Conservation (phyloP, 2,797 vertebrate species). For the Clarias pachynema region DNA sequence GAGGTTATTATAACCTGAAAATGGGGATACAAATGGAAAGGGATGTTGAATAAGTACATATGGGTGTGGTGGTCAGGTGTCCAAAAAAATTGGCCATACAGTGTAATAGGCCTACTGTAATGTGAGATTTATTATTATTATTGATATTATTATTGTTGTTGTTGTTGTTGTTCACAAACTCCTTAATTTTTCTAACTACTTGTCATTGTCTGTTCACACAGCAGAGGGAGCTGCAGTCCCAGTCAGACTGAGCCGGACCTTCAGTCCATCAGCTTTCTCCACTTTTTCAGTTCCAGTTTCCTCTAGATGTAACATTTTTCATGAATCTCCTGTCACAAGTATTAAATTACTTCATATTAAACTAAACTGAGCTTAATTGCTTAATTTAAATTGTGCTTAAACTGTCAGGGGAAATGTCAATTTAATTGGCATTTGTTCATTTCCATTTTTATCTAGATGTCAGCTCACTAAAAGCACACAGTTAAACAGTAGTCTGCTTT, state of each 20-base stretch:
- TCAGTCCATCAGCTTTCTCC: neutral
- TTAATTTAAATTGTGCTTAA: neutral
- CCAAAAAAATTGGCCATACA: neutral
- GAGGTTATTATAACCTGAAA: neutral
- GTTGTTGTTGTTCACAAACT: neutral
- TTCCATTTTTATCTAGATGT: neutral
- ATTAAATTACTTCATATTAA: neutral
- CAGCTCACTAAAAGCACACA: neutral
- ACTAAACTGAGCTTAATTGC: neutral
- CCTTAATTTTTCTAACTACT: too few species aligned
- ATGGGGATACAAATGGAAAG: neutral
- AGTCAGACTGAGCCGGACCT: neutral
- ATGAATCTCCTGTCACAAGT: neutral
- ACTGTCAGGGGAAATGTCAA: neutral
- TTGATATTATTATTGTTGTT: neutral
- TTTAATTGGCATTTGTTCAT: neutral
- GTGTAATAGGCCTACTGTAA: neutral
- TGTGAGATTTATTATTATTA: neutral
- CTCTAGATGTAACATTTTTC: neutral
- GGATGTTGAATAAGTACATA: neutral
- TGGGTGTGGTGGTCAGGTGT: neutral
- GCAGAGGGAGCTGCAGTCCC: constrained; percentile 41
- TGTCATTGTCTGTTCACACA: constrained; percentile 27
- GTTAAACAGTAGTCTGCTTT: neutral
- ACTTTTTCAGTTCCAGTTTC: neutral